Base-by-base conservation (phyloP, 1,140 invertebrate species). In the Drosophila dunni region DNA sequence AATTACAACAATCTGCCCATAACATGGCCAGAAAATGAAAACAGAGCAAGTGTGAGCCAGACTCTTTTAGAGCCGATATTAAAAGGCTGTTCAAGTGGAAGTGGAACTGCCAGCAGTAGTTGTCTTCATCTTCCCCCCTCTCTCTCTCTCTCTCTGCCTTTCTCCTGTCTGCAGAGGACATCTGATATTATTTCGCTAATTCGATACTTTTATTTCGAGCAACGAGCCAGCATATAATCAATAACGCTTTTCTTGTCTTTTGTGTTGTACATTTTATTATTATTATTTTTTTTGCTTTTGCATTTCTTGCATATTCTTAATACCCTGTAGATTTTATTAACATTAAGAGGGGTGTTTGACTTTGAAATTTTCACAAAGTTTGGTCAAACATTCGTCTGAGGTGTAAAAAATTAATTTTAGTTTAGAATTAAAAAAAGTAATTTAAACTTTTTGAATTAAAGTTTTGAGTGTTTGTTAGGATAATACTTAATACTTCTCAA, bases 101-200 rank as follows among this genome's bases (percentile, higher is more conserved):
- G 24, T 54, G 70, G 36, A 50, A 65, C 57, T 60, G 44, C 73
- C 68, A 56, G 62, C 50, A 61, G 68, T 44, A 44, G 50, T 51
- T 38, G n/a, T 29, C 45, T 34, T 36, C 24, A 64, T 54, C 33
- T 57, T 33, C 40, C 7, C 8, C 13, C 1, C 24, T 3, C 2
- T 3, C 24, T 29, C 11, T 34, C 29, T 51, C 50, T 15, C 29
- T 34, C 29, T 53, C 50, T 33, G 3, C 7, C 1, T 50, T 20
- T 50, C 46, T 29, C 24, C 36, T 45, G 34, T 68, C 36, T 50
- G 33, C 33, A 54, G 48, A 75, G 75, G 84, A 79, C 77, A 91
- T 91, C 63, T 64, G 88, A 91, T 91, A 91, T 88, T 91, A 91
- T 91, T 88, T 79, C 83, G 88, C 83, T 91, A 91, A 91, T 91